Percentiles rank a stretch among this genome's conserved stretches.
Conservation (phyloP, 2,113 vertebrate genomes). For the Sturnus vulgaris region DNA sequence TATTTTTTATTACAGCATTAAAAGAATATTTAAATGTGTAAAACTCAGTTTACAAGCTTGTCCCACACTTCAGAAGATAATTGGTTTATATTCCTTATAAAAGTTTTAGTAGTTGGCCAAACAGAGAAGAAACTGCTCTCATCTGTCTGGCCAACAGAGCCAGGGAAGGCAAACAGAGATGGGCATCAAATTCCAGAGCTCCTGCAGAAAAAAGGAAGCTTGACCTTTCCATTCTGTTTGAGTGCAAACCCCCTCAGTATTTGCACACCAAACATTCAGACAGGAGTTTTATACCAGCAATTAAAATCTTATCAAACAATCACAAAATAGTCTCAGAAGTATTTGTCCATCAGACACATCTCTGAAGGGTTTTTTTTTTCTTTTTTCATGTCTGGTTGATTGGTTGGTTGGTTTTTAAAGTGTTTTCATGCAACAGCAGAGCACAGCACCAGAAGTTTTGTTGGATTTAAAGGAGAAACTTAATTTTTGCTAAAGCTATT, state of each 20-base stretch:
- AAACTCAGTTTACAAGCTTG: neutral
- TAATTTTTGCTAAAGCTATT: neutral
- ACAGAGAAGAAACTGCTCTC: neutral
- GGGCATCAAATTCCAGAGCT: neutral
- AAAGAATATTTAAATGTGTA: neutral
- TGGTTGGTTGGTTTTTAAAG: neutral
- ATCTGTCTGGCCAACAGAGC: neutral
- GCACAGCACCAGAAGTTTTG: neutral
- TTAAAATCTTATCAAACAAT: neutral
- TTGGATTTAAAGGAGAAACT: neutral
- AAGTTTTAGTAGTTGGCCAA: neutral
- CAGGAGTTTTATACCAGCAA: neutral
- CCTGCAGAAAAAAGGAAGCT: neutral
- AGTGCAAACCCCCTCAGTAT: neutral
- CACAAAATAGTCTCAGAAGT: neutral
- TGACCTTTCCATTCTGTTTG: neutral
- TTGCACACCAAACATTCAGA: neutral
- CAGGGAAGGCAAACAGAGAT: neutral
- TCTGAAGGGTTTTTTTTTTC: neutral
- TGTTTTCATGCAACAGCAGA: neutral
- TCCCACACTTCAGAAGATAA: neutral
- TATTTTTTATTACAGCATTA: neutral
- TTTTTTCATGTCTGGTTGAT: neutral
- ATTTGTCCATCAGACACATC: neutral
- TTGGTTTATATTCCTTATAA: neutral